Evolutionary conservation across 2,113 vertebrate species (phyloP), one percentile per base, ranked within the genome.

Genomic region (Urocolius indicus): DNA sequence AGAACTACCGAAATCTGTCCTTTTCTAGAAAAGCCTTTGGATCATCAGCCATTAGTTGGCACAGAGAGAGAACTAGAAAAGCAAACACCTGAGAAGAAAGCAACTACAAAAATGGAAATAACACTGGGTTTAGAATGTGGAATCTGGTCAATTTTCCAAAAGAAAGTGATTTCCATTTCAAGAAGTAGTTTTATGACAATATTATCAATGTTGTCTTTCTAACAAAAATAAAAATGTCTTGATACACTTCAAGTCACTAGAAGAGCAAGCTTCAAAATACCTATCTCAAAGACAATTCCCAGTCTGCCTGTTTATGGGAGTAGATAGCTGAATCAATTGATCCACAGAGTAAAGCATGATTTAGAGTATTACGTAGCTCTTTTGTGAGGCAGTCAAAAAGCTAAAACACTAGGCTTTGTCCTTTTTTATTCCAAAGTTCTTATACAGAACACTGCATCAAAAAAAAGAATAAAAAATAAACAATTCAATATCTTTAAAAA

Each of bases 281-380:
- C 54, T 58, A 6, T 49, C 76, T 80, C 63, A 75, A 59, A 89
- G n/a, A 59, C 48, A 74, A 49, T 63, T 87, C 29, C 80, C 45
- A 88, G 51, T 49, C 21, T 74, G 49, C 5, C 29, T 38, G 1
- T 30, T 88, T 81, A 78, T 38, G 43, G 15, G 10, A 81, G 22
- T 16, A 89, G 61, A 92, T 87, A 91, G 69, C 51, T 9, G 20
- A 90, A 71, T 96, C 77, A 66, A 55, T 20, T 74, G 76, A 84
- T 71, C 52, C n/a, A 80, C 9, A 36, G 22, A 58, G 32, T 71
- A 69, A 93, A 93, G 61, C 13, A 86, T 77, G 73, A 92, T 93
- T 96, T 86, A 92, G n/a, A 95, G 57, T 73, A 91, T 94, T 81
- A 74, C n/a, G 26, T 16, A 86, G 46, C 8, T 71, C 48, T 92